Base-by-base conservation (phyloP, 2,797 vertebrate species). In the Acanthis flammea region DNA sequence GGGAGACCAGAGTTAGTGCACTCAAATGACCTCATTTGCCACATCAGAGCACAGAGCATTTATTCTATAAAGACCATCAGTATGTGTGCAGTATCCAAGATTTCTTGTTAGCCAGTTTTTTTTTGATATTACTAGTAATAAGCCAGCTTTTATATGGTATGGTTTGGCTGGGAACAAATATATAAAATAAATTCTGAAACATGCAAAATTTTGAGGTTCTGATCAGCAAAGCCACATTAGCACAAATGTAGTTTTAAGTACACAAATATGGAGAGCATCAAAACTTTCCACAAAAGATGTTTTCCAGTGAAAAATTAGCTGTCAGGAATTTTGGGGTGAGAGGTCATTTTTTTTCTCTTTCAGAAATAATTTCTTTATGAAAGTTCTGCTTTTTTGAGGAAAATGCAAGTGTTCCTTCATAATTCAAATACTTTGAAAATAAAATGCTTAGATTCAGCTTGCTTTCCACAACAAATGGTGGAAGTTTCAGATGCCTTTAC, bases 1-100 rank as follows among this genome's bases (percentile, higher is more conserved):
- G 87, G 91, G 90, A 94, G 79, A 94, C 41, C 62, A 76, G 57
- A 90, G 90, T 84, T 67, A 84, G 70, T 96, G 95, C 94, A 96
- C 96, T 96, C 82, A 91, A 13, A 92, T 94, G 94, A 96, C 96
- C 96, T 94, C 95, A 94, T 94, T 95, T 94, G 92, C 96, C 96
- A 97, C 95, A 97, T 96, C 94, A 95, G 87, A 97, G 87, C 89
- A 90, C 90, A 95, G 90, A 92, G 87, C 79, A 57, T 92, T 95
- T 94, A 92, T 90, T 91, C 91, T 90, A 30, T 67, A 79, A 96
- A 94, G 92, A 94, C 44, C 91, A 95, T 92, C 91, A 76, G 79
- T 86, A 67, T 84, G 79, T 79, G 51, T 70, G 55, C 73, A 94
- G 87, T 37, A 90, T 86, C 87, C 91, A 90, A 60, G 87, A 82